A percentile compares a stretch with the other conserved stretches of the same genome.
phyloP scores from a whole-genome alignment of 2,797 vertebrate genomes.

The Gymnodraco acuticeps region DNA sequence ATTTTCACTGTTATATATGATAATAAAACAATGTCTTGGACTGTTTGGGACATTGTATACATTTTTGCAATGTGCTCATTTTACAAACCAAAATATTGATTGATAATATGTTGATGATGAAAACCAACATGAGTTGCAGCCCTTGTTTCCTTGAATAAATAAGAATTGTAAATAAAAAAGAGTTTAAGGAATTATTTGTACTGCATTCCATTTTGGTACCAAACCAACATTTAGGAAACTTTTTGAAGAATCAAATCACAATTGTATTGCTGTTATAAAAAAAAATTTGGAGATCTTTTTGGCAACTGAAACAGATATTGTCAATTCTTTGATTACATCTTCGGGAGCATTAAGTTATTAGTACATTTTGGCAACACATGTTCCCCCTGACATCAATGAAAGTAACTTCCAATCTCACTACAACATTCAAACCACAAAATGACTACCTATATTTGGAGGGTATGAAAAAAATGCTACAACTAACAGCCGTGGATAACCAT shows the following conservation, averaged over 20 bases:
- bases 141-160: not conserved
- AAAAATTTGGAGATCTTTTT: not conserved
- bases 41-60: not conserved
- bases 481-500: not conserved
- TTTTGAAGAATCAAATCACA: not conserved
- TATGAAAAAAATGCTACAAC: not conserved
- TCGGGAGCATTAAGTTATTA: too few species aligned
- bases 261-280: not conserved
- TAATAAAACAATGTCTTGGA: not conserved
- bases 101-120: not conserved
- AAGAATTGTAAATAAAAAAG: not conserved
- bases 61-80: not conserved
- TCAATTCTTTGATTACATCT: not conserved
- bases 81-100: not conserved
- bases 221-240: not conserved
- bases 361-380: too few species aligned
- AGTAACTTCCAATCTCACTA: not conserved
- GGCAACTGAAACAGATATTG: not conserved
- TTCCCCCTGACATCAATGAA: too few species aligned
- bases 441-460: not conserved
- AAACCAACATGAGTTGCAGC: not conserved
- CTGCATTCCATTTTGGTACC: not conserved
- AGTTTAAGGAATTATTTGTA: not conserved
- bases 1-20: not conserved
- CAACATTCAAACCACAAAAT: slow-evolving; percentile 11